These are phyloP conservation scores for Lordiphosa stackelbergi DNA, from an alignment of 1,140 invertebrate species.

Conservation along the genomic window DNA sequence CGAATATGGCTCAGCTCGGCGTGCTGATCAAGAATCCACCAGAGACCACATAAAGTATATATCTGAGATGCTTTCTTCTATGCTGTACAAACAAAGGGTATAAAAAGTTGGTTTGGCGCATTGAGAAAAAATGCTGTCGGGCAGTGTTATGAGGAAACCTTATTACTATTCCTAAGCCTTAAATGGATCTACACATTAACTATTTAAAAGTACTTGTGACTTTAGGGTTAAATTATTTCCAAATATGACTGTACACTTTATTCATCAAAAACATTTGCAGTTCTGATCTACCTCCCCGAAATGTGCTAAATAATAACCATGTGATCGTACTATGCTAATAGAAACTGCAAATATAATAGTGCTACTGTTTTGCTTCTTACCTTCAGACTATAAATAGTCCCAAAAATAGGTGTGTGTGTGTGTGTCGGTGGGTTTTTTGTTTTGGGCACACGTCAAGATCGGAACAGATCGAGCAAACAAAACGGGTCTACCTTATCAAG, in stretches of 20 bases:
- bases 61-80: no score
- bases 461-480: constrained; percentile 21
- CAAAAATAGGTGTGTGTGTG: constrained; percentile 5
- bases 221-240: background rate
- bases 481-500: constrained; percentile 36
- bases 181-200: no score
- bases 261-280: constrained; percentile 3
- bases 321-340: constrained; percentile 42
- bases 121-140: no score
- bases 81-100: no score
- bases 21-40: no score
- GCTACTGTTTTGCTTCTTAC: constrained; percentile 31
- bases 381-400: no score
- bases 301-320: constrained; percentile 61
- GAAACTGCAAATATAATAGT: constrained; percentile 27
- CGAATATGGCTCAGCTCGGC: no score
- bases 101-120: no score
- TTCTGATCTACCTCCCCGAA: constrained; percentile 22
- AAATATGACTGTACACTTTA: background rate
- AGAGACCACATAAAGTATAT: no score
- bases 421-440: constrained; percentile 13
- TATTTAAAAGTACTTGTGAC: no score
- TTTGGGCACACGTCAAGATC: constrained; percentile 1
- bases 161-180: no score
- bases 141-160: no score